phyloP scores from a whole-genome alignment of 2,888 invertebrate genomes.

The Caenorhabditis sinica region DNA sequence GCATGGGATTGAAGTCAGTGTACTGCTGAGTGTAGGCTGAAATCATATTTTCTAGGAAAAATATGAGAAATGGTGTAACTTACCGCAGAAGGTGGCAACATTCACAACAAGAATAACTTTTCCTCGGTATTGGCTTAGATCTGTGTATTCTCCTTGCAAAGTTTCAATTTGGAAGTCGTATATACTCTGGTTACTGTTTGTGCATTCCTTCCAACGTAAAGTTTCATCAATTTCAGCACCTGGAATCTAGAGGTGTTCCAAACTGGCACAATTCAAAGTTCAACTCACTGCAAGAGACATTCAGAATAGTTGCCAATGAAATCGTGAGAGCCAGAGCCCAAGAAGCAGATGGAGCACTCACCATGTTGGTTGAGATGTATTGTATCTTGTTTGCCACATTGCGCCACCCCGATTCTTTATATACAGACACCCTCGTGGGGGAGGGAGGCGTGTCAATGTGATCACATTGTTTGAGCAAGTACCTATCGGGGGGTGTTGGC shows the following conservation, averaged over 20 bases:
- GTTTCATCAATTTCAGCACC: slow-evolving; percentile 80
- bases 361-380: slow-evolving; percentile 41
- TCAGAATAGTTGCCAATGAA: slow-evolving; percentile 31
- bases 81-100: slow-evolving; percentile 83
- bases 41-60: slow-evolving; percentile 31
- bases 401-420: slow-evolving; percentile 31
- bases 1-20: slow-evolving; percentile 83
- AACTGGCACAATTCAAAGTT: neutral
- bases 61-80: neutral
- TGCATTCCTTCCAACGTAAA: slow-evolving; percentile 81
- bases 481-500: slow-evolving; percentile 49
- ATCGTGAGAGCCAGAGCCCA: slow-evolving; percentile 23
- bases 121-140: slow-evolving; percentile 81
- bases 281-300: slow-evolving; percentile 29
- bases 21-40: slow-evolving; percentile 84
- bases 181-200: slow-evolving; percentile 77
- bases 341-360: neutral
- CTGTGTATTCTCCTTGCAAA: slow-evolving; percentile 81
- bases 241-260: neutral
- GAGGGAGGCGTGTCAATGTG: slow-evolving; percentile 58
- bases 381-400: slow-evolving; percentile 28
- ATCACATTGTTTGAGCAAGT: slow-evolving; percentile 58
- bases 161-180: slow-evolving; percentile 83
- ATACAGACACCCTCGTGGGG: slow-evolving; percentile 50
- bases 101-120: slow-evolving; percentile 82